Evolutionary conservation across 2,797 vertebrate genomes (phyloP).

Genomic region (Echiichthys vipera): DNA sequence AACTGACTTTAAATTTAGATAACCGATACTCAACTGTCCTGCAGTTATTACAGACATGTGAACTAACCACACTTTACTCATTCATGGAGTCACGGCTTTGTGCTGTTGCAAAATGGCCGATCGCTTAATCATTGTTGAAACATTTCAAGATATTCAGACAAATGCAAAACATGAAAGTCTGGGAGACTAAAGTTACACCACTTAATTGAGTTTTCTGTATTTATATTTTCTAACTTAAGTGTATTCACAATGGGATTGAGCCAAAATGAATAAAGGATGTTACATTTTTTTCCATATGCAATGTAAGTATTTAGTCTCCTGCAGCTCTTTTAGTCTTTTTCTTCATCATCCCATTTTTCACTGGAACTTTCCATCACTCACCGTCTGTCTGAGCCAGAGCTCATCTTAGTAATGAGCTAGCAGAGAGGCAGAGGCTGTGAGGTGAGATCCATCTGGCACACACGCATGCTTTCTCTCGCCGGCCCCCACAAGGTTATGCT

Average conservation of each 20-base stretch:
- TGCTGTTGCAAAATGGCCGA: background rate
- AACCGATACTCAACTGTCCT: no score
- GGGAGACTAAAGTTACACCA: background rate
- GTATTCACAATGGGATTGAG: background rate
- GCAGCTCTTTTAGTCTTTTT: conserved; percentile 46
- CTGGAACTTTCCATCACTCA: conserved; percentile 67
- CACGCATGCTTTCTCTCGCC: conserved; percentile 56
- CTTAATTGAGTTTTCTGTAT: background rate
- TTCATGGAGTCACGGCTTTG: no score
- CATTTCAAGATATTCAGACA: background rate
- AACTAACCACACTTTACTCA: no score
- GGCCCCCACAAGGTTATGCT: conserved; percentile 83
- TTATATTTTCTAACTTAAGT: background rate
- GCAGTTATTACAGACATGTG: no score
- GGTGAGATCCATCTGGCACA: conserved; percentile 81
- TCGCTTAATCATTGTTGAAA: background rate
- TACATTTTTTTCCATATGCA: conserved; percentile 4
- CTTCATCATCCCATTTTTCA: conserved; percentile 55
- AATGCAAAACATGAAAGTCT: background rate
- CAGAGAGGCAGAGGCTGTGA: conserved; percentile 75
- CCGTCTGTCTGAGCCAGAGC: conserved; percentile 72
- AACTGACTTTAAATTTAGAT: no score
- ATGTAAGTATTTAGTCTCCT: conserved; percentile 19
- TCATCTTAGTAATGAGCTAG: conserved; percentile 82
- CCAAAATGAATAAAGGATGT: background rate